Conservation (phyloP, 2,113 vertebrate genomes). For the Melanerpes aurifrons region DNA sequence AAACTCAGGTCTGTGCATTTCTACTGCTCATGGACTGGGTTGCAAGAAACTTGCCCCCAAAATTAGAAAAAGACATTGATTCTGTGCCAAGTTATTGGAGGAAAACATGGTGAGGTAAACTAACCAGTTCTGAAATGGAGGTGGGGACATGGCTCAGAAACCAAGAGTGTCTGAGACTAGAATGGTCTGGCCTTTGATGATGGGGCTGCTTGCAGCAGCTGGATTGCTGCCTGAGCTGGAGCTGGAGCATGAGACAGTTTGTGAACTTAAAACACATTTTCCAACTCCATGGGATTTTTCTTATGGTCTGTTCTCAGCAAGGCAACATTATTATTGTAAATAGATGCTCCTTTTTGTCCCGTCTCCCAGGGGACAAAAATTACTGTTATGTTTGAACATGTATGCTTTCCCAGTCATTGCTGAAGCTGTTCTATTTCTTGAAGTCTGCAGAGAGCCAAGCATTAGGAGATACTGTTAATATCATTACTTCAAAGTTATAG, state of each 20-base stretch:
- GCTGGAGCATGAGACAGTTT: slow-evolving; percentile 27
- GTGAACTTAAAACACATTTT: slow-evolving; percentile 50
- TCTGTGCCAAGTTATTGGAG: neutral
- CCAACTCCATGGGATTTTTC: slow-evolving; percentile 42
- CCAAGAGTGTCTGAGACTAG: neutral
- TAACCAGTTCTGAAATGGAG: neutral
- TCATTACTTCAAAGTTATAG: slow-evolving; percentile 25
- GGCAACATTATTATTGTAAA: slow-evolving; percentile 56
- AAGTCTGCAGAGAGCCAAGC: neutral
- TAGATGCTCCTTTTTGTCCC: slow-evolving; percentile 63
- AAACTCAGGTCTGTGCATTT: neutral
- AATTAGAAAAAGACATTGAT: neutral
- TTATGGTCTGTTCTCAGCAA: slow-evolving; percentile 49
- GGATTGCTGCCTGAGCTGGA: neutral
- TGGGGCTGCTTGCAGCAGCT: neutral
- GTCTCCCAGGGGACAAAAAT: slow-evolving; percentile 56
- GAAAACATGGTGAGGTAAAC: neutral
- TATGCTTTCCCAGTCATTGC: slow-evolving; percentile 53
- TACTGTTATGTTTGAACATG: slow-evolving; percentile 52
- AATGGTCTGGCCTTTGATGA: neutral
- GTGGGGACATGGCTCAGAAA: neutral
- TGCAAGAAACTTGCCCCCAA: neutral
- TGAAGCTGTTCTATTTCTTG: slow-evolving; percentile 13
- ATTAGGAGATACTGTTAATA: slow-evolving; percentile 14
- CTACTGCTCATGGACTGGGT: neutral